Percentiles rank a stretch among this genome's conserved stretches.
phyloP scores from a whole-genome alignment of 1,140 invertebrate species.

The Panagrolaimus sp. region DNA sequence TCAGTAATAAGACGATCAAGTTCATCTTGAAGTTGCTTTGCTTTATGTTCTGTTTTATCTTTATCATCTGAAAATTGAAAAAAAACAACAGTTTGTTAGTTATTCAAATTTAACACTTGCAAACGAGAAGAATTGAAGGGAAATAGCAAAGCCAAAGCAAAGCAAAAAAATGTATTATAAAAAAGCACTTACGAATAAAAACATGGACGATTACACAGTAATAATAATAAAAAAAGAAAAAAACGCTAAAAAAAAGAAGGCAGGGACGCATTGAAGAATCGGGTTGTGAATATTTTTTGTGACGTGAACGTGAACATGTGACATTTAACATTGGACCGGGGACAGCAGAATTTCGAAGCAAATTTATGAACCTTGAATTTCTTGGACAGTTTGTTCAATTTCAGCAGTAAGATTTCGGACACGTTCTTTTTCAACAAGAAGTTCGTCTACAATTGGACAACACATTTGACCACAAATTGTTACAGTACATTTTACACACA shows the following conservation, averaged over 20 bases:
- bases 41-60: constrained; percentile 37
- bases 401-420: constrained; percentile 93
- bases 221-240: too few relatives aligned
- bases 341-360: too few relatives aligned
- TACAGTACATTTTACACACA: too few relatives aligned
- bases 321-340: background rate
- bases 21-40: constrained; percentile 56
- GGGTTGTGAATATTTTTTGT: background rate
- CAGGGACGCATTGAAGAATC: background rate
- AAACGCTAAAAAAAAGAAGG: constrained; percentile 1
- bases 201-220: background rate
- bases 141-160: constrained; percentile 1
- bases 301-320: background rate
- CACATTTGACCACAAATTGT: constrained; percentile 5
- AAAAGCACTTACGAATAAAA: background rate
- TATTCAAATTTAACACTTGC: background rate
- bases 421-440: constrained; percentile 86
- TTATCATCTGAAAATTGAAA: constrained; percentile 54
- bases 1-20: constrained; percentile 54
- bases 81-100: too few relatives aligned
- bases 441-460: constrained; percentile 75
- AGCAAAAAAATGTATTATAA: background rate
- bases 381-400: constrained; percentile 96
- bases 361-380: constrained; percentile 78
- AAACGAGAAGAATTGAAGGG: background rate